Evolutionary conservation across 2,113 vertebrate species (phyloP).

Genomic region (Amphiprion percula): DNA sequence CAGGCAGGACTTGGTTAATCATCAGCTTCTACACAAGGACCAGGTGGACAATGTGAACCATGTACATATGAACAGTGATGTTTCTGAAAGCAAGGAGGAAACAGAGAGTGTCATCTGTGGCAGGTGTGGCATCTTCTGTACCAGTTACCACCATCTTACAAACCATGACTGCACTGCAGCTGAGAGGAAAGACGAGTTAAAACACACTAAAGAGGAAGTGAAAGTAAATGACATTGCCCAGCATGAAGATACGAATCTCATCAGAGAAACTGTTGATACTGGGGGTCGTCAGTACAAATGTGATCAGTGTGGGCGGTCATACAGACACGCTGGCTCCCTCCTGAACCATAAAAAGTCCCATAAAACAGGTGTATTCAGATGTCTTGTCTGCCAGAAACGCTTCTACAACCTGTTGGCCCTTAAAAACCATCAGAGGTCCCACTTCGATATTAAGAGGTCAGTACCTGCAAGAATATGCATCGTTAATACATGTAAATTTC

Average conservation of each 20-base stretch:
- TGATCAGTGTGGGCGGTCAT: conserved; percentile 90
- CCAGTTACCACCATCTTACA: conserved; percentile 75
- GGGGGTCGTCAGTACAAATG: conserved; percentile 86
- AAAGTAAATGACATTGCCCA: conserved; percentile 23
- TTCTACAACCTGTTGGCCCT: conserved; percentile 93
- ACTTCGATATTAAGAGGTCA: conserved; percentile 90
- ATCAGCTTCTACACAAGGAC: conserved; percentile 77
- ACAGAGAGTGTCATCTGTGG: conserved; percentile 79
- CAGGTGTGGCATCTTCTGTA: conserved; percentile 77
- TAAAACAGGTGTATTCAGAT: conserved; percentile 90
- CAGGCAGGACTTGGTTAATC: conserved; percentile 75
- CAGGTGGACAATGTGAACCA: conserved; percentile 28
- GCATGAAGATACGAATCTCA: conserved; percentile 12
- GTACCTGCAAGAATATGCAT: conserved; percentile 16
- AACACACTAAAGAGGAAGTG: conserved; percentile 45
- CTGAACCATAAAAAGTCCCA: conserved; percentile 94
- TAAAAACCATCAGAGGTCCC: conserved; percentile 91
- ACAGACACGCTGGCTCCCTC: conserved; percentile 90
- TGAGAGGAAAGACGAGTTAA: conserved; percentile 41
- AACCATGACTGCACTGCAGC: conserved; percentile 72
- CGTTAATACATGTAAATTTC: neutral
- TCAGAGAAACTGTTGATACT: conserved; percentile 24
- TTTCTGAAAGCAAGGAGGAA: conserved; percentile 70
- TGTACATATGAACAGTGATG: neutral
- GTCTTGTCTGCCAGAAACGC: conserved; percentile 90